Conservation (phyloP, 35 echinoderm and acorn worm species). For the Apostichopus japonicus region DNA sequence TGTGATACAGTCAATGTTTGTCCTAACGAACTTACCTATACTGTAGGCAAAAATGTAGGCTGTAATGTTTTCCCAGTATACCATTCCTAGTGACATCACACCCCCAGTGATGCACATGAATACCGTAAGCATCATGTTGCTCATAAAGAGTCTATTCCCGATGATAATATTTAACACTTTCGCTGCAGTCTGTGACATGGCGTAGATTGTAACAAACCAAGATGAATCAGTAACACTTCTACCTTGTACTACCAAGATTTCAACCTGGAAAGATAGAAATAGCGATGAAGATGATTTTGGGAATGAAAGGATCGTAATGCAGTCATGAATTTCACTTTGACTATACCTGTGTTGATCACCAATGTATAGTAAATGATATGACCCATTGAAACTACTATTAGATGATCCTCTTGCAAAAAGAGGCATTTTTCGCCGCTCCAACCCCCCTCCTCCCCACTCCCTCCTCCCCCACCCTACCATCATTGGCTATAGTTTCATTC, state of each 20-base stretch:
- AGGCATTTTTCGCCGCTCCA: too few species aligned
- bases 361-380: too few species aligned
- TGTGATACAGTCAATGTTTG: background rate
- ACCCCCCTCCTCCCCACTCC: too few species aligned
- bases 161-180: slow-evolving; percentile 39
- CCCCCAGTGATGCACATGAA: slow-evolving; percentile 50
- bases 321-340: too few species aligned
- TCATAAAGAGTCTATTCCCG: slow-evolving; percentile 4
- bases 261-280: slow-evolving; percentile 15
- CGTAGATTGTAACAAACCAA: slow-evolving; percentile 39
- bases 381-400: too few species aligned
- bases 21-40: slow-evolving; percentile 27
- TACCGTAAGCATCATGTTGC: slow-evolving; percentile 29
- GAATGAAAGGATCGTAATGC: background rate
- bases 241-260: slow-evolving; percentile 29
- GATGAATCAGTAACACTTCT: background rate
- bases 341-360: too few species aligned
- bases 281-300: background rate
- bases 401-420: too few species aligned
- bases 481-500: too few species aligned
- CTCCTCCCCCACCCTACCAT: too few species aligned
- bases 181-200: slow-evolving; percentile 30
- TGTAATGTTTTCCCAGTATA: background rate
- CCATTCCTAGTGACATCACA: slow-evolving; percentile 28
- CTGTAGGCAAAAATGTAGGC: slow-evolving; percentile 6